Conservation (phyloP, 2,888 invertebrate species). For the Eupithecia insigniata region DNA sequence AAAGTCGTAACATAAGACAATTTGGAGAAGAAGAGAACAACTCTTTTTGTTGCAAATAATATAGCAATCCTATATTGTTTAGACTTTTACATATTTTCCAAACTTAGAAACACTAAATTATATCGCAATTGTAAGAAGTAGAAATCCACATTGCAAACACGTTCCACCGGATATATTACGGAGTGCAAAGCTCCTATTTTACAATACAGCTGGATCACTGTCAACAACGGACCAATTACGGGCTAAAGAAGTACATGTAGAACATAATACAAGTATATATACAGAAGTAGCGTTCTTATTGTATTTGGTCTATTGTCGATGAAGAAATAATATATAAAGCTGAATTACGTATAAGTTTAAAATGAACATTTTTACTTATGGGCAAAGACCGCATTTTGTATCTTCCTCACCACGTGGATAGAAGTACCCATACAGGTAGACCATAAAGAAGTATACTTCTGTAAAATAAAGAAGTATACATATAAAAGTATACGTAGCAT, state of each 20-base stretch:
- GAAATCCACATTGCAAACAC: slow-evolving; percentile 29
- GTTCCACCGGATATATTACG: slow-evolving; percentile 50
- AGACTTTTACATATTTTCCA: neutral
- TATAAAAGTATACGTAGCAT: too few relatives aligned
- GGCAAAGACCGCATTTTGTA: neutral
- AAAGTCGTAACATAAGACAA: neutral
- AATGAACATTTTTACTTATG: neutral
- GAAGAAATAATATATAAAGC: too few relatives aligned
- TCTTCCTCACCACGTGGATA: neutral
- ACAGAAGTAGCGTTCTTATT: too few relatives aligned
- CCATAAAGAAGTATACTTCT: too few relatives aligned
- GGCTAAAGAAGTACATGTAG: neutral
- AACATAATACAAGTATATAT: too few relatives aligned
- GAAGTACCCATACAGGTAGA: too few relatives aligned
- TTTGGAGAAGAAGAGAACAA: too few relatives aligned
- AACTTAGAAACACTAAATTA: slow-evolving; percentile 6
- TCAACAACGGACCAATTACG: neutral
- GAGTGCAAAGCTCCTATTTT: slow-evolving; percentile 52
- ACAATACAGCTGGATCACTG: slow-evolving; percentile 20
- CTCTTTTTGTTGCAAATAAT: too few relatives aligned
- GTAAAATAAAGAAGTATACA: too few relatives aligned
- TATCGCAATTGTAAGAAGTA: slow-evolving; percentile 28
- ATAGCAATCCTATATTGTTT: neutral
- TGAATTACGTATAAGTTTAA: too few relatives aligned
- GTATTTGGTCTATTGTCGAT: too few relatives aligned